phyloP scores from a whole-genome alignment of 2,888 invertebrate species.

The Drosophila seclusa region DNA sequence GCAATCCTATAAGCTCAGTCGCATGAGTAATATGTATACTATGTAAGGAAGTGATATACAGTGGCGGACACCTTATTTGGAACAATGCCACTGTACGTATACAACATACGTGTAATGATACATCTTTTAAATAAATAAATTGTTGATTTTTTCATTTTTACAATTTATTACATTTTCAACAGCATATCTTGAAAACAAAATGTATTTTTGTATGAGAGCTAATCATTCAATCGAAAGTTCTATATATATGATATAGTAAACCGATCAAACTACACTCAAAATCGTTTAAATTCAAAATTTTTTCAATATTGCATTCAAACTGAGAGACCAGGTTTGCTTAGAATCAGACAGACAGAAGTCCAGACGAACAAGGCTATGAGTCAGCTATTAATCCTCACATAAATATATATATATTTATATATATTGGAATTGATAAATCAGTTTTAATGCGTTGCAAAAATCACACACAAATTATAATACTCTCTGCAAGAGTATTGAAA shows the following conservation, averaged over 20 bases:
- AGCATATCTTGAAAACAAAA: neutral
- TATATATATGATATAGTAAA: neutral
- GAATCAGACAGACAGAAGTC: neutral
- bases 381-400: neutral
- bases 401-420: too few relatives aligned
- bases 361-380: neutral
- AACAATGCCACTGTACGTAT: too few relatives aligned
- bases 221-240: neutral
- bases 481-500: neutral
- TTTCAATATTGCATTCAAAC: neutral
- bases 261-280: neutral
- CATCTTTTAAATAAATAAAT: neutral
- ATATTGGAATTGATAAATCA: neutral
- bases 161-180: neutral
- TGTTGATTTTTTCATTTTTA: neutral
- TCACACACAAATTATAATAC: neutral
- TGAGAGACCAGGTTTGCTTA: neutral
- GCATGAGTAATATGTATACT: conserved; percentile 33
- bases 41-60: neutral
- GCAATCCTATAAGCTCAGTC: conserved; percentile 41
- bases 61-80: too few relatives aligned
- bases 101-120: neutral
- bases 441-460: neutral
- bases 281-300: neutral
- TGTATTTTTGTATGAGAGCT: neutral